Conservation (phyloP, 1,140 invertebrate genomes). For the Subanguina moxae region DNA sequence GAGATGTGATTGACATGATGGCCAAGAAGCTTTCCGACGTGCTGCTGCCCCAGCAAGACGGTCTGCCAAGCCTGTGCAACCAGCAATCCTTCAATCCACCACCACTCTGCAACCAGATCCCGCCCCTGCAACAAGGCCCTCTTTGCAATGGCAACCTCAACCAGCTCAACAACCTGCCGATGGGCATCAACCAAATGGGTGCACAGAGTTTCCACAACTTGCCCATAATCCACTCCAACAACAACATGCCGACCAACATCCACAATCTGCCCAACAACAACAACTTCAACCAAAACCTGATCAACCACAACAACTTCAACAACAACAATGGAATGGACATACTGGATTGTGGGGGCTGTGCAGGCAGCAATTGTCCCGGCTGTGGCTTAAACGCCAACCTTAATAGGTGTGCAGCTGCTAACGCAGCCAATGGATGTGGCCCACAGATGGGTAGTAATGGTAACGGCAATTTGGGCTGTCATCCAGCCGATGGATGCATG, state of each 20-base stretch:
- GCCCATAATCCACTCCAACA: not conserved
- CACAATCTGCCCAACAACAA: conserved; percentile 4
- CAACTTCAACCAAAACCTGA: not conserved
- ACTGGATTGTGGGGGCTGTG: not conserved
- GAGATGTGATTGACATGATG: conserved; percentile 26
- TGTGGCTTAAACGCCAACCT: not conserved
- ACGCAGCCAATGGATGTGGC: not conserved
- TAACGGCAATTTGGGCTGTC: not conserved
- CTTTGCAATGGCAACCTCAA: not conserved
- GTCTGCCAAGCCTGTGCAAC: not conserved
- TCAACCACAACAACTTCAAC: not conserved
- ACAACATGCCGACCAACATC: conserved; percentile 6
- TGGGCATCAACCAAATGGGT: not conserved
- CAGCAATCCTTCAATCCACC: conserved; percentile 2
- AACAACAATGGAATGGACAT: too few relatives aligned
- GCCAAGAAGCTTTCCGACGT: conserved; percentile 29
- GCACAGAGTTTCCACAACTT: not conserved
- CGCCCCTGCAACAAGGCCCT: not conserved
- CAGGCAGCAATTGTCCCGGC: not conserved
- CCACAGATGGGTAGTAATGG: not conserved
- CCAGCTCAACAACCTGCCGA: conserved; percentile 6
- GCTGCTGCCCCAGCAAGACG: conserved; percentile 21
- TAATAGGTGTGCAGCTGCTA: not conserved
- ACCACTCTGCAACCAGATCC: conserved; percentile 1
- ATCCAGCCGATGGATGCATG: not conserved